These are phyloP conservation scores for Phycodurus eques DNA, from an alignment of 2,113 vertebrate species.

Conservation along the genomic window DNA sequence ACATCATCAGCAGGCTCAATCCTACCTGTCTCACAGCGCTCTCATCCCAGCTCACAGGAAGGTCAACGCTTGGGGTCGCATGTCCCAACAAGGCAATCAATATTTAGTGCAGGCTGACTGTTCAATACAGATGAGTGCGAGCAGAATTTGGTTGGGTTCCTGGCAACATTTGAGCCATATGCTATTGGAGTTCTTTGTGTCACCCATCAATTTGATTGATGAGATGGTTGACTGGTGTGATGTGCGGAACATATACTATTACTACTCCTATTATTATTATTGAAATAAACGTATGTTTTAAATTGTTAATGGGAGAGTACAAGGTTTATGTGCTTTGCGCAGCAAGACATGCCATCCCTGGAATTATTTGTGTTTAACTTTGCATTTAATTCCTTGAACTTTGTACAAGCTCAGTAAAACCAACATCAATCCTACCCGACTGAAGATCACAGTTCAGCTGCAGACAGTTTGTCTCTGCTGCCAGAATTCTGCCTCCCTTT, in stretches of 20 bases:
- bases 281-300: background rate
- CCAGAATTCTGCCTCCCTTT: conserved; percentile 38
- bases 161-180: background rate
- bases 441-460: conserved; percentile 15
- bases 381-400: background rate
- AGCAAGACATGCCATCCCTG: background rate
- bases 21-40: too few relatives aligned
- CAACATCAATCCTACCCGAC: conserved; percentile 8
- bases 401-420: conserved; percentile 1
- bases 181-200: conserved; percentile 15
- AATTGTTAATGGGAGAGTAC: background rate
- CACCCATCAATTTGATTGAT: conserved; percentile 8
- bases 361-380: background rate
- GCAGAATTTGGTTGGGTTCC: conserved; percentile 13
- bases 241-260: background rate
- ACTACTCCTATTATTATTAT: background rate
- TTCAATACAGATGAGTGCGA: conserved; percentile 32
- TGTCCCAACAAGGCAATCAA: conserved; percentile 44
- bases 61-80: conserved; percentile 28
- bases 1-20: too few relatives aligned
- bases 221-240: background rate
- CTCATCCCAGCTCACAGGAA: conserved; percentile 3
- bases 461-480: conserved; percentile 22
- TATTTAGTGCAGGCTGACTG: conserved; percentile 28
- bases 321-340: background rate